Base-by-base conservation (phyloP, 2,888 invertebrate genomes). In the Operophtera brumata region DNA sequence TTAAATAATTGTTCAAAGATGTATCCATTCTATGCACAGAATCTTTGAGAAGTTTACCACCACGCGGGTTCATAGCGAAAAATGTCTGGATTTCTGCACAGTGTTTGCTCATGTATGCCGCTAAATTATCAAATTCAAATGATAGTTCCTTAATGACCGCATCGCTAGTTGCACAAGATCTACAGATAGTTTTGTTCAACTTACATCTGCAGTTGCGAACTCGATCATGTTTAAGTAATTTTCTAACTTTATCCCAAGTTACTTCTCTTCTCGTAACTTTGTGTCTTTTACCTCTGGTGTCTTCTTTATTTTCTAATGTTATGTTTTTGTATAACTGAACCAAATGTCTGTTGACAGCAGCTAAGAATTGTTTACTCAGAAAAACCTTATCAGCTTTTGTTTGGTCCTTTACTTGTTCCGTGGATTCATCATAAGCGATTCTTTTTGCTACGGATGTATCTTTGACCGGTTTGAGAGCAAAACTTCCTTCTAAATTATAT, bases 71-170 rank as follows among this genome's bases (percentile, higher is more conserved):
- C 75, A 80, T 78, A 75, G 75, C 77, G 45, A 86, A 88, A 59
- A 68, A 89, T 0, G 82, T 83, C 64, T 87, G 86, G 48, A 89
- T 82, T 62, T 87, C 88, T 1, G 82, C 81, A 52, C 86, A 87
- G 61, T 89, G 86, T 11, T 81, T 80, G 5, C 63, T 71, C 77
- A 87, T 85, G 40, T 78, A 89, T 9, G 73, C 67, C 0, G 79
- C 77, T 41, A 89, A 57, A 47, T 84, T 82, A 6, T 85, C 76
- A 26, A 88, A 78, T 59, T 86, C 85, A 41, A 82, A 83, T 42
- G 80, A 74, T 0, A 89, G 71, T 66, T 88, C 85, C 0, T 71
- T 67, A 42, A 87, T 78, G 6, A 89, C 85, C 1, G 76, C 75
- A 47, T 88, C 82, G 48, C 80, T 80, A 0, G 84, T 84, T 1